Evolutionary conservation across 2,797 vertebrate genomes (phyloP).

Genomic region (Hybognathus amarus): DNA sequence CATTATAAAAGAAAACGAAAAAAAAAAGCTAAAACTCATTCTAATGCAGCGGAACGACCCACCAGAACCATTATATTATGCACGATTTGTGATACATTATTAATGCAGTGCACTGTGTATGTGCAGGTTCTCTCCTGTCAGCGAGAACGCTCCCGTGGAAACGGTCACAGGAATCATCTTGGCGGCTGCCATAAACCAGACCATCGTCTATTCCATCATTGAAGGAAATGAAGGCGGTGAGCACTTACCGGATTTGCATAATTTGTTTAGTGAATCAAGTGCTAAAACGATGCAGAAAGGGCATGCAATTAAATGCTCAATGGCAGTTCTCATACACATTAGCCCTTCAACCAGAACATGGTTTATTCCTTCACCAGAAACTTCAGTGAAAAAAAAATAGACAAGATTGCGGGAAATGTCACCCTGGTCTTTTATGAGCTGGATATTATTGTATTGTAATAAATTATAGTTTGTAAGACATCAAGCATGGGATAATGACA

Average conservation of each 20-base stretch:
- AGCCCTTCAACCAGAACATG: background rate
- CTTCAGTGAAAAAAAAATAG: background rate
- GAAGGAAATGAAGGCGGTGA: conserved; percentile 84
- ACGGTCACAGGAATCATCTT: conserved; percentile 75
- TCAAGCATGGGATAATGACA: conserved; percentile 20
- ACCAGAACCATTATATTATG: background rate
- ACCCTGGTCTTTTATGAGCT: conserved; percentile 16
- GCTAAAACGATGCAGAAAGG: background rate
- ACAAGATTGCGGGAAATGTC: conserved; percentile 25
- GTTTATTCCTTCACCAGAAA: conserved; percentile 15
- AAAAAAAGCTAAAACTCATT: background rate
- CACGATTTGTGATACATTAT: conserved; percentile 4
- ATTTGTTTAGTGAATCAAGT: background rate
- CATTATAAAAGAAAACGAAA: too few species aligned
- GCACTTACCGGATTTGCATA: conserved; percentile 35
- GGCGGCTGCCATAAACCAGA: conserved; percentile 85
- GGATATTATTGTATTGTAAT: conserved; percentile 23
- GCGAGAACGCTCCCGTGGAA: conserved; percentile 77
- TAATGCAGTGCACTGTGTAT: background rate
- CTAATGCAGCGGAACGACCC: background rate
- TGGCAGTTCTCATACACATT: conserved; percentile 9
- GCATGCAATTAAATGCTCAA: conserved; percentile 1
- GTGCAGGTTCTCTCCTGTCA: conserved; percentile 80
- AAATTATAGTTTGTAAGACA: conserved; percentile 36
- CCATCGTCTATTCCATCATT: conserved; percentile 83